Percentiles rank a stretch among this genome's conserved stretches.
These are phyloP conservation scores for Dyspetes luteomarginatus DNA, from an alignment of 2,888 invertebrate genomes.

Conservation along the genomic window DNA sequence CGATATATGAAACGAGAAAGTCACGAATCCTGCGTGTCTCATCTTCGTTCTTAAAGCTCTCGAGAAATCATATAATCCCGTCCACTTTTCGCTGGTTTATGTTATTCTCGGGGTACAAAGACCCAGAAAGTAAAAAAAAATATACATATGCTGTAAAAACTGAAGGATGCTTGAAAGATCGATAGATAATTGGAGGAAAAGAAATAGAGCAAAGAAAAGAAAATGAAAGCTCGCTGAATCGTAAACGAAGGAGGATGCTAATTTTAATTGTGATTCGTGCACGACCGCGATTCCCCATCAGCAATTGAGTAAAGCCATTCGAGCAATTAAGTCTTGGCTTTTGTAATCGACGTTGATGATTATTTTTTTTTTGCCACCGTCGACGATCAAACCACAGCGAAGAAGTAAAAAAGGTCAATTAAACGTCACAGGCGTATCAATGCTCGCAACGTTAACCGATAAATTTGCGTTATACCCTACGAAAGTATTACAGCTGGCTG, in stretches of 20 bases:
- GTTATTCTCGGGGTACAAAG: constrained; percentile 1
- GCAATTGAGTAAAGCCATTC: constrained; percentile 25
- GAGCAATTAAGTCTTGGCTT: not conserved
- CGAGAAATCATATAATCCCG: constrained; percentile 11
- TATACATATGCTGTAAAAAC: not conserved
- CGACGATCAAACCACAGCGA: constrained; percentile 10
- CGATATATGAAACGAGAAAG: constrained; percentile 29
- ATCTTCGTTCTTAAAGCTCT: constrained; percentile 12
- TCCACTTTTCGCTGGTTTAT: constrained; percentile 16
- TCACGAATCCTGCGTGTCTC: constrained; percentile 51
- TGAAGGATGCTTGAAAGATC: not conserved
- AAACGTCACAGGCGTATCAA: constrained; percentile 63
- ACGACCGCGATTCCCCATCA: not conserved
- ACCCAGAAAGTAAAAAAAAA: not conserved
- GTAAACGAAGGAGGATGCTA: constrained; percentile 19
- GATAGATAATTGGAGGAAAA: not conserved
- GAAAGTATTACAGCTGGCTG: constrained; percentile 52
- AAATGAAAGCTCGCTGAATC: constrained; percentile 1
- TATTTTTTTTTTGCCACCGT: not conserved
- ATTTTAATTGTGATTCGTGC: constrained; percentile 34
- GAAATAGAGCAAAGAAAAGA: not conserved
- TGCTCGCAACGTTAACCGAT: constrained; percentile 61
- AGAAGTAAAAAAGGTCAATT: constrained; percentile 55
- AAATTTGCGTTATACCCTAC: constrained; percentile 69
- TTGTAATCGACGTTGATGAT: constrained; percentile 9